phyloP scores from a whole-genome alignment of 2,113 vertebrate species.

The Mormyrus iriodes region DNA sequence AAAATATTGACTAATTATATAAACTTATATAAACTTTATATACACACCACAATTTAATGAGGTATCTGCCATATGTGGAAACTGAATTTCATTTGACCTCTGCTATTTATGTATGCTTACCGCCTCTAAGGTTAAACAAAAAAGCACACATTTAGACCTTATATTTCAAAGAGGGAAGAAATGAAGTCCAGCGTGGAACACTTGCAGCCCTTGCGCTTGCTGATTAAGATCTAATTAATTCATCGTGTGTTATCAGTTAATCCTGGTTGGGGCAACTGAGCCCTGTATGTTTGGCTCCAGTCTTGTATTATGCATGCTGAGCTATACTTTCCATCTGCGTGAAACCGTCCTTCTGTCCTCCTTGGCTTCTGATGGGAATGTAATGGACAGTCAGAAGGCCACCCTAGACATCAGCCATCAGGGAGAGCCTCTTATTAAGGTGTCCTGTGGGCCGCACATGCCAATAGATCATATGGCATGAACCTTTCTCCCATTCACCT shows the following conservation, averaged over 20 bases:
- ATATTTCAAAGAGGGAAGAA: not conserved
- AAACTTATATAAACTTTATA: too few species aligned
- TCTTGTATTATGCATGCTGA: not conserved
- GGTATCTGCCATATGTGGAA: not conserved
- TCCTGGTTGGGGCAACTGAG: not conserved
- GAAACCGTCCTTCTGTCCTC: not conserved
- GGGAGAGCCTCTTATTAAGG: not conserved
- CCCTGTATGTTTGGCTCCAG: not conserved
- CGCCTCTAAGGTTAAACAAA: not conserved
- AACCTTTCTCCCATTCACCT: not conserved
- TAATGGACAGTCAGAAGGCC: slow-evolving; percentile 1
- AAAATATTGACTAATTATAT: not conserved
- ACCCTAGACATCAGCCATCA: not conserved
- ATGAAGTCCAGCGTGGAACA: not conserved
- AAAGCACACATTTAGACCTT: not conserved
- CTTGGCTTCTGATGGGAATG: not conserved
- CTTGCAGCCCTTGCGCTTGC: not conserved
- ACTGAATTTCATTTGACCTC: not conserved
- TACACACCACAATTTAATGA: not conserved
- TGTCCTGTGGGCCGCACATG: not conserved
- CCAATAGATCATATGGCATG: not conserved
- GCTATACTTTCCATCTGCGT: not conserved
- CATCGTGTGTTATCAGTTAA: not conserved
- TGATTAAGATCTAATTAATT: slow-evolving; percentile 4
- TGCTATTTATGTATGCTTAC: not conserved